Evolutionary conservation across 2,797 vertebrate species (phyloP).

Genomic region (Aphelocoma californica): DNA sequence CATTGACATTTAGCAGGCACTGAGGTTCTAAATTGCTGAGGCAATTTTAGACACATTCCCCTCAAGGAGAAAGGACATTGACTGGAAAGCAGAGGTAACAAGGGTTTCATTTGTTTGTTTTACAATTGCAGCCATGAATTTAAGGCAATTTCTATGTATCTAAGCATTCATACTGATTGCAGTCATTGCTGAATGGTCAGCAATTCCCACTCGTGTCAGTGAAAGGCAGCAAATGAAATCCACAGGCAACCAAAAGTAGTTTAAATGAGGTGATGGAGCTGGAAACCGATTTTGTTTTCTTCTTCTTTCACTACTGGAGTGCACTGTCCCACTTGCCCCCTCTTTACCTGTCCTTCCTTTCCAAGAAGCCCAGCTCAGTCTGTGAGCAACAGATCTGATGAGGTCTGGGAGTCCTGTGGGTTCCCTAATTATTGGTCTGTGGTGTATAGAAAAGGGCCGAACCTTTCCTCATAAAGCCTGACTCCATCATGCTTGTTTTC

Average conservation of each 20-base stretch:
- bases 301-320: not conserved
- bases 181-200: not conserved
- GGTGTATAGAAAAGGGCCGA: not conserved
- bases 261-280: not conserved
- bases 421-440: not conserved
- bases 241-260: not conserved
- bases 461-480: not conserved
- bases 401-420: not conserved
- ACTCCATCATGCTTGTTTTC: not conserved
- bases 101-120: not conserved
- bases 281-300: not conserved
- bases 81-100: constrained; percentile 5
- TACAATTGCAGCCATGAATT: not conserved
- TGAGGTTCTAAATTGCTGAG: not conserved
- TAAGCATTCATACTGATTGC: not conserved
- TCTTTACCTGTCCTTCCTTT: not conserved
- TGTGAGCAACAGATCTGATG: not conserved
- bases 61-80: not conserved
- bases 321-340: not conserved
- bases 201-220: not conserved
- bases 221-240: not conserved
- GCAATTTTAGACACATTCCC: not conserved
- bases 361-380: not conserved
- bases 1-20: not conserved
- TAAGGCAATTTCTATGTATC: not conserved